Evolutionary conservation across 2,113 vertebrate species (phyloP), one percentile per base, ranked within the genome.

Genomic region (Scatophagus argus): DNA sequence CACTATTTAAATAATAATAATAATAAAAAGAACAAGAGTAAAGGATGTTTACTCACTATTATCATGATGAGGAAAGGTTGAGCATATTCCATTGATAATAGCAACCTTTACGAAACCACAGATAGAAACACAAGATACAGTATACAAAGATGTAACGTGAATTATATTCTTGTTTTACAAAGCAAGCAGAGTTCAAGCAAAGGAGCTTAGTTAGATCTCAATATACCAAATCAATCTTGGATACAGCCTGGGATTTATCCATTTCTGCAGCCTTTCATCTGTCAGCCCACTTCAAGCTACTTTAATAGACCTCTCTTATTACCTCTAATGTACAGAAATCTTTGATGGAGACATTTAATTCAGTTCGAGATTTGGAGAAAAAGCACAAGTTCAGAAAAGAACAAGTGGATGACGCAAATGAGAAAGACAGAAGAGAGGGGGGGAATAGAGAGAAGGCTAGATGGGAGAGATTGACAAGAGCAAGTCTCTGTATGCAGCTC

Each of bases 301-400:
- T 72, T 66, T 56, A 36, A 69, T 27, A 49, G 67, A 78, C 13
- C 25, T 36, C 43, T 67, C 10, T 19, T 59, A 61, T 55, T 65
- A 69, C 46, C 46, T 83, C 62, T 77, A 65, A 66, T 64, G 19
- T 52, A 46, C 39, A 23, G 54, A 77, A 73, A 56, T 75, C 72
- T 66, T 80, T 76, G 36, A 80, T 52, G 2, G 19, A 67, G 65
- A 72, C 56, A 39, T 47, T 56, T 32, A 60, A 72, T 58, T 27
- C 60, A 56, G 39, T 63, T 81, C 60, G n/a, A 59, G 21, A 51
- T 34, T 51, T 6, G 6, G 17, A 71, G 54, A 1, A 4, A 51
- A 17, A 31, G 51, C 4, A 10, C 29, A 4, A 38, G 36, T 19
- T 21, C 23, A 43, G 29, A 21, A 25, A 9, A 38, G 1, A 13